Evolutionary conservation across 2,888 invertebrate genomes (phyloP).

Genomic region (Hyalella azteca): DNA sequence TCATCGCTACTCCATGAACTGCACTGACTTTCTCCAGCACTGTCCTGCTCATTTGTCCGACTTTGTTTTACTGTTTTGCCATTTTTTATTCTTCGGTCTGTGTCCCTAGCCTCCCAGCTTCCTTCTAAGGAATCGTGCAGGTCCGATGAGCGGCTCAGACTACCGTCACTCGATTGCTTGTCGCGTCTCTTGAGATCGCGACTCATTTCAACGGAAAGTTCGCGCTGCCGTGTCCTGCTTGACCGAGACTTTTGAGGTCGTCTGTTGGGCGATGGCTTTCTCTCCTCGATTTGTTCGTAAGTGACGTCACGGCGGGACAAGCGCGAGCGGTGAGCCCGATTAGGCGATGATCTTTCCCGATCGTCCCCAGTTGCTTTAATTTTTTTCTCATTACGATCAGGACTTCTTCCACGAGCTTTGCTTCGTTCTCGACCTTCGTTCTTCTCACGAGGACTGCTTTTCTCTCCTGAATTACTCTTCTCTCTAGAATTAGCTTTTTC

Average conservation of each 20-base stretch:
- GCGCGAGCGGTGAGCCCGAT: neutral
- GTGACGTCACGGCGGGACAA: neutral
- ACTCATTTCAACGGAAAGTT: neutral
- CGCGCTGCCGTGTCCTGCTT: neutral
- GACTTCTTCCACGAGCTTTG: conserved; percentile 2
- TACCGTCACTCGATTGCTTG: neutral
- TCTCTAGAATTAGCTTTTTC: neutral
- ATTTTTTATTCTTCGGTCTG: neutral
- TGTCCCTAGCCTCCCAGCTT: neutral
- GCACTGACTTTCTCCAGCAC: conserved; percentile 41
- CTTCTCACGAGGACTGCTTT: neutral
- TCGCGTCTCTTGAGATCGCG: neutral
- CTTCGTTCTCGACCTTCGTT: conserved; percentile 16
- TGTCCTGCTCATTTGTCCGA: conserved; percentile 8
- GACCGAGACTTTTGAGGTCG: neutral
- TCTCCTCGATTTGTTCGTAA: conserved; percentile 18
- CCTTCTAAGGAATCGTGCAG: conserved; percentile 7
- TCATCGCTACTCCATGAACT: conserved; percentile 50
- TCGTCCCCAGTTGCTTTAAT: neutral
- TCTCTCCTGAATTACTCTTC: neutral
- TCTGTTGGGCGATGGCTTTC: neutral
- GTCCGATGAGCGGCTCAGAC: neutral
- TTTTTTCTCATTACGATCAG: neutral
- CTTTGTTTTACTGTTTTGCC: neutral
- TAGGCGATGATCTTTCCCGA: neutral